Percentiles rank a stretch among this genome's conserved stretches.
These are phyloP conservation scores for Brachirus orientalis DNA, from an alignment of 2,113 vertebrate genomes.

Conservation along the genomic window DNA sequence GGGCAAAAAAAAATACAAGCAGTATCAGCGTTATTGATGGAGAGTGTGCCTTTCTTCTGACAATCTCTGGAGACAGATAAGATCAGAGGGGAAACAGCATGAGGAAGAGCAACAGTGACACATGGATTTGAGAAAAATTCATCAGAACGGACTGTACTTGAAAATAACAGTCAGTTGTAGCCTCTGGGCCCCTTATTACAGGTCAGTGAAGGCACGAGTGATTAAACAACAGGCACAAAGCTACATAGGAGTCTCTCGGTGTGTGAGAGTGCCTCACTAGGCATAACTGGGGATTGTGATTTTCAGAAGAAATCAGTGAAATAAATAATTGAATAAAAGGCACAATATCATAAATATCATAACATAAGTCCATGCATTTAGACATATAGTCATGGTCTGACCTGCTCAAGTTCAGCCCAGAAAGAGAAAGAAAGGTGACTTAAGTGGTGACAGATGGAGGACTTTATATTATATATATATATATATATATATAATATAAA, in stretches of 20 bases:
- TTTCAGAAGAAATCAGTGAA: no score
- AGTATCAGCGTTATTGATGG: constrained; percentile 36
- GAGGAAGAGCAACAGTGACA: constrained; percentile 46
- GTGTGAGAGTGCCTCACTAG: no score
- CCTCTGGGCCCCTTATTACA: constrained; percentile 38
- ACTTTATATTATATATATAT: neutral
- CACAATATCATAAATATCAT: no score
- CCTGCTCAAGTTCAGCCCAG: no score
- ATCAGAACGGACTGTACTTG: constrained; percentile 45
- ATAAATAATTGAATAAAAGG: no score
- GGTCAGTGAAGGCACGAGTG: constrained; percentile 22
- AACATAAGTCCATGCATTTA: no score
- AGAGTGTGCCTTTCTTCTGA: constrained; percentile 25
- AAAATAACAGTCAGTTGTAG: constrained; percentile 24
- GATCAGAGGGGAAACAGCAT: constrained; percentile 36
- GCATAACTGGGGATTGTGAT: no score
- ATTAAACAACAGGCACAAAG: constrained; percentile 40
- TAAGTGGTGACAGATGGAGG: no score
- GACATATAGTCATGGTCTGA: no score
- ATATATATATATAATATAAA: constrained; percentile 7
- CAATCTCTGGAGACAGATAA: constrained; percentile 56
- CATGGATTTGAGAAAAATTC: constrained; percentile 40
- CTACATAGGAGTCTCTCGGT: neutral
- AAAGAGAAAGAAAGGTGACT: no score
- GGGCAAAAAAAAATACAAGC: constrained; percentile 9